Percentiles rank a stretch among this genome's conserved stretches.
These are phyloP conservation scores for Temnothorax longispinosus DNA, from an alignment of 1,140 invertebrate genomes.

Conservation along the genomic window DNA sequence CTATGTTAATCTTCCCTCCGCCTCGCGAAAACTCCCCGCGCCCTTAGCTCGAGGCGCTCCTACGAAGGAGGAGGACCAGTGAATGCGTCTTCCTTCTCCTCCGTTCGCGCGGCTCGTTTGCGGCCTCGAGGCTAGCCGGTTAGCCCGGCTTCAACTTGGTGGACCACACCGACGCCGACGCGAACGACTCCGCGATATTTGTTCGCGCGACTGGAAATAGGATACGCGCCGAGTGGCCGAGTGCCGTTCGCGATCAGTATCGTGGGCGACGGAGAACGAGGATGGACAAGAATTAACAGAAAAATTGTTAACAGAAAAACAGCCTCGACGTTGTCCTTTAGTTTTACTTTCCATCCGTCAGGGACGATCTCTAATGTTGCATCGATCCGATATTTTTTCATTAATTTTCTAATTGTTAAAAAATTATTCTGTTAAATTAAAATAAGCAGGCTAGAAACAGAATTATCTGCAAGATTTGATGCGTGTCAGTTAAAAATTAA, in stretches of 20 bases:
- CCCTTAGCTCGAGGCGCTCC: not conserved
- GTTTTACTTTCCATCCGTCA: not conserved
- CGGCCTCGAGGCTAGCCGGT: slow-evolving; percentile 56
- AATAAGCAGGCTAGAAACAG: not conserved
- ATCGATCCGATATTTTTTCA: not conserved
- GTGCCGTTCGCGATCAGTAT: not conserved
- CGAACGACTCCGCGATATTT: not conserved
- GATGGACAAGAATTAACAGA: not conserved
- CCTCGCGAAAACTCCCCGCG: not conserved
- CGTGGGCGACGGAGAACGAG: slow-evolving; percentile 6
- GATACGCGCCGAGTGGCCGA: slow-evolving; percentile 25
- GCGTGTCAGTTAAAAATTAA: no score
- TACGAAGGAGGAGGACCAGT: not conserved
- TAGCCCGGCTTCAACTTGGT: slow-evolving; percentile 54
- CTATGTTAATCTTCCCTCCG: slow-evolving; percentile 76
- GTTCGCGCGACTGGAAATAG: slow-evolving; percentile 46
- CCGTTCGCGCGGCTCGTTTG: slow-evolving; percentile 53
- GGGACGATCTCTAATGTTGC: not conserved
- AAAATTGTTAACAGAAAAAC: not conserved
- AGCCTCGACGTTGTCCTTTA: not conserved
- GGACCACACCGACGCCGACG: slow-evolving; percentile 66
- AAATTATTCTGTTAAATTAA: not conserved
- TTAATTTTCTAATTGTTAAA: not conserved
- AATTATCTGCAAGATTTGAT: not conserved
- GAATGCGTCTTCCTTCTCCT: not conserved